Evolutionary conservation across 2,888 invertebrate species (phyloP), one percentile per base, ranked within the genome.

Genomic region (Lasioglossum calceatum): DNA sequence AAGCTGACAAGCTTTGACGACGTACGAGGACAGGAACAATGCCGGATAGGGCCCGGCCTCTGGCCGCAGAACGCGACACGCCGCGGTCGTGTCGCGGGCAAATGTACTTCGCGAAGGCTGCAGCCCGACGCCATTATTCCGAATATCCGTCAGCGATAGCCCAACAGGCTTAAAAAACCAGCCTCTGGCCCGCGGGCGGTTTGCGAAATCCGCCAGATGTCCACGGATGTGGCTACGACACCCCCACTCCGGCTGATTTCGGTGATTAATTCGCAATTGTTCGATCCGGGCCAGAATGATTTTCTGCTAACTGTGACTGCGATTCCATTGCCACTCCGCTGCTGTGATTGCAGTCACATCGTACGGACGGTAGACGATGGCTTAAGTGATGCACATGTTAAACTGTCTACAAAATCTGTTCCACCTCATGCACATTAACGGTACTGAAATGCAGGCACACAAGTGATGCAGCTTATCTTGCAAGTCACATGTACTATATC

Each of bases 1-100:
- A 90, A 93, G 89, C 90, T 91, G 90, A 91, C 91, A 90, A 90
- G 90, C 88, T 91, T 92, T 89, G 91, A 91, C 89, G 89, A 89
- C 88, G 88, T 85, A 88, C 89, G 89, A 91, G 87, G 80, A 79
- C 88, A 71, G 85, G 90, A 90, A 93, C 88, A 91, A 91, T 91
- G 88, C 85, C 77, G 80, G 74, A 54, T 64, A 81, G 82, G 77
- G 74, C 77, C 74, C 76, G 72, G 32, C 36, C 80, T 16, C 61
- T 79, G 85, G 50, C 67, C 82, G 77, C 86, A 79, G 84, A 85
- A 70, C 83, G 86, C 80, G 88, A 73, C 85, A 83, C 73, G 88
- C 81, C 61, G 61, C n/a, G 61, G 72, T 70, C 86, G 89, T 88
- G 90, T 89, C 86, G 86, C 84, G 84, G 79, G 82, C 86, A 84